These are phyloP conservation scores for Leucosticte australis DNA, from an alignment of 2,113 vertebrate species.

Conservation along the genomic window DNA sequence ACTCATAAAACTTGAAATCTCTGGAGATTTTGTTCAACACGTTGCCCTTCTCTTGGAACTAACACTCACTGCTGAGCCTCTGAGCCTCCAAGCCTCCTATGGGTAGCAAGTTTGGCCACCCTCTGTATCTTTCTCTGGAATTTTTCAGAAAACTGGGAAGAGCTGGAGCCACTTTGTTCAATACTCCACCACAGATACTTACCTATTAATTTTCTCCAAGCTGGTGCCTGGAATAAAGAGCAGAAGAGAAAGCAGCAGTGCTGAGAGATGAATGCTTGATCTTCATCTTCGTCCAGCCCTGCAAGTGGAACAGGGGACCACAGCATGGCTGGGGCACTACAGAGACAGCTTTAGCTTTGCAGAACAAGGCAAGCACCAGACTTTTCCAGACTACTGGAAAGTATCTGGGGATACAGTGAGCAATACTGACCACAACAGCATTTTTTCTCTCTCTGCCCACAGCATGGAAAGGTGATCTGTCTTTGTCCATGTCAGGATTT, in stretches of 20 bases:
- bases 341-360: not conserved
- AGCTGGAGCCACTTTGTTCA: not conserved
- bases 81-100: not conserved
- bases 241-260: not conserved
- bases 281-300: not conserved
- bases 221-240: not conserved
- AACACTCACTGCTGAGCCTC: not conserved
- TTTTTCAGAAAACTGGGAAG: not conserved
- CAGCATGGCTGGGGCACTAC: fast-evolving
- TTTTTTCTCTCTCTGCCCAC: not conserved
- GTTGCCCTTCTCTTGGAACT: not conserved
- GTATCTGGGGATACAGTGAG: not conserved
- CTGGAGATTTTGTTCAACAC: not conserved
- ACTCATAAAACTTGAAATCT: not conserved
- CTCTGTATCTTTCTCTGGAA: not conserved
- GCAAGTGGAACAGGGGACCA: not conserved
- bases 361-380: not conserved
- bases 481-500: not conserved
- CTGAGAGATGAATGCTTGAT: not conserved
- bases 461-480: not conserved
- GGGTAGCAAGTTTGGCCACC: fast-evolving
- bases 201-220: not conserved
- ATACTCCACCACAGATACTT: not conserved
- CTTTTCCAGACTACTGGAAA: not conserved
- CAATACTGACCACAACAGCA: not conserved